Percentiles rank a stretch among this genome's conserved stretches.
Conservation (phyloP, 2,113 vertebrate species). For the Fregetta grallaria region DNA sequence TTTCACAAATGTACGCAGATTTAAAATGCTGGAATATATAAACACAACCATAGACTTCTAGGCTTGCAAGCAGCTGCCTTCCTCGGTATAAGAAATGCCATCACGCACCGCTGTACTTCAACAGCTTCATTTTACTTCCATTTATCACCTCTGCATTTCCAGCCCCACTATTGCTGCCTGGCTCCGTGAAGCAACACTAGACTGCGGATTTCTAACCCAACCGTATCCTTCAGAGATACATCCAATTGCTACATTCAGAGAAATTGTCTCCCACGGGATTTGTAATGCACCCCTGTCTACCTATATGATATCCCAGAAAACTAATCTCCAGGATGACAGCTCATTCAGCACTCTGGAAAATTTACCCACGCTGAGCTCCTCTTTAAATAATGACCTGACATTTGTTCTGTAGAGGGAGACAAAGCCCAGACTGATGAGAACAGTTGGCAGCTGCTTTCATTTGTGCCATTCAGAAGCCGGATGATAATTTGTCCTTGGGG, state of each 20-base stretch:
- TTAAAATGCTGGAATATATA: neutral
- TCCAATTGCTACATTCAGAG: neutral
- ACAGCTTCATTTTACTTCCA: neutral
- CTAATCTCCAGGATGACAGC: constrained; percentile 16
- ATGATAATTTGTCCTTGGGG: constrained; percentile 22
- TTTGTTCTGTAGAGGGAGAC: constrained; percentile 70
- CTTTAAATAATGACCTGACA: constrained; percentile 60
- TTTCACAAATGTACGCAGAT: neutral
- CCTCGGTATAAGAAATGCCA: neutral
- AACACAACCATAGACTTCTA: neutral
- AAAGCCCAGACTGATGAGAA: constrained; percentile 60
- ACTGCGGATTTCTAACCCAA: neutral
- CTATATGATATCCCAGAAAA: neutral
- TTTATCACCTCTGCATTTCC: neutral
- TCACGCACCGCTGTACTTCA: fast-evolving
- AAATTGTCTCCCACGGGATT: neutral
- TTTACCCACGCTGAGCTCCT: neutral
- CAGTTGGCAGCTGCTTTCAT: constrained; percentile 56
- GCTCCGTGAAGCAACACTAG: fast-evolving
- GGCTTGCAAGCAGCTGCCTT: neutral
- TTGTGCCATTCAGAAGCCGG: constrained; percentile 49
- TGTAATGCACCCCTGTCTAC: neutral
- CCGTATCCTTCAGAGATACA: neutral
- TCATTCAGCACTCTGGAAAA: constrained; percentile 27
- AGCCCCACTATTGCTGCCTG: neutral